A percentile compares a stretch with the other conserved stretches of the same genome.
phyloP scores from a whole-genome alignment of 2,888 invertebrate genomes.

The Cataglyphis livida region DNA sequence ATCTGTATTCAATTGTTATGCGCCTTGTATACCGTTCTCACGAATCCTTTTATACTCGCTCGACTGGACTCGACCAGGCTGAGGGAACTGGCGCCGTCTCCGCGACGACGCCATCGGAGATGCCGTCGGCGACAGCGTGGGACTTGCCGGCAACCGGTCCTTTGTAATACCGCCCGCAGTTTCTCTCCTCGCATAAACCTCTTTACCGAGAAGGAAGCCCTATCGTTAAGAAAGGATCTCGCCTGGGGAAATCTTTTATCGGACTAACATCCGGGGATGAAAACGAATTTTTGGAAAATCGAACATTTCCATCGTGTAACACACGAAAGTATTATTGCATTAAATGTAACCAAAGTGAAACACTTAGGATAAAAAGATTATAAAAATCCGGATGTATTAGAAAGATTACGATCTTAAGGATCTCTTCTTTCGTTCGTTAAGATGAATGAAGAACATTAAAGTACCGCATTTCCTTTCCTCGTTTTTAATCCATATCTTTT shows the following conservation, averaged over 20 bases:
- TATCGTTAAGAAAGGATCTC: slow-evolving; percentile 60
- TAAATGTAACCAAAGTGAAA: neutral
- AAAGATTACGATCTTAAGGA: neutral
- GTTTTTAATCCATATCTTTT: neutral
- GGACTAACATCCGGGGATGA: neutral
- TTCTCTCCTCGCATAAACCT: slow-evolving; percentile 49
- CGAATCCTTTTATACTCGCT: slow-evolving; percentile 10
- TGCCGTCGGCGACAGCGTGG: slow-evolving; percentile 63
- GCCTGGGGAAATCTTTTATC: slow-evolving; percentile 1
- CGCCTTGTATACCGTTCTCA: neutral
- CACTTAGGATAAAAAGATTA: neutral
- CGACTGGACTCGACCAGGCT: slow-evolving; percentile 59
- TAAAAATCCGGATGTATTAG: neutral
- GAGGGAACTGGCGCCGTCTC: slow-evolving; percentile 67
- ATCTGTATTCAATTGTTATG: neutral
- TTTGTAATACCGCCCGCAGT: slow-evolving; percentile 61
- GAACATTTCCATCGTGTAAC: neutral
- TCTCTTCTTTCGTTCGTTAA: neutral
- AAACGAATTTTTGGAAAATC: slow-evolving; percentile 11
- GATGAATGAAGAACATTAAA: neutral
- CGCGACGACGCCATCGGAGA: slow-evolving; percentile 47
- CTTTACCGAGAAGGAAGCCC: slow-evolving; percentile 54
- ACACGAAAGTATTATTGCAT: too few relatives aligned
- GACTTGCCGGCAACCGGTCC: slow-evolving; percentile 65
- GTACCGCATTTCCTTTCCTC: neutral